Conservation (phyloP, 2,797 vertebrate genomes). For the Chloroceryle inda region DNA sequence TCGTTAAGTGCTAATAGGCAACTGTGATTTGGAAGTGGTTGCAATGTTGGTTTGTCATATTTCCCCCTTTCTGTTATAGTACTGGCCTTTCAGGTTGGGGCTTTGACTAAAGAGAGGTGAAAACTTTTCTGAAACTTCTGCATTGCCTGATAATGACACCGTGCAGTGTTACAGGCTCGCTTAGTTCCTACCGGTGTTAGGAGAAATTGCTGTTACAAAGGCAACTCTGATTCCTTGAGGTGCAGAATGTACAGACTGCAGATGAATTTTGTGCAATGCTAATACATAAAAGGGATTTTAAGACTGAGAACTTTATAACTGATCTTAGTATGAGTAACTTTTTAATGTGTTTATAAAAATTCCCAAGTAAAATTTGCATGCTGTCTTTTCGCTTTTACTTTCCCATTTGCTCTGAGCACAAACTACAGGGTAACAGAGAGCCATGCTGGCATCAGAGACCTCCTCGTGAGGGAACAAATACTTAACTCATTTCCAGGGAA, state of each 20-base stretch:
- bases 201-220: neutral
- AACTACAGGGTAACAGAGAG: neutral
- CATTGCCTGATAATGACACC: neutral
- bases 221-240: neutral
- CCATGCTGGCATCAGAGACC: neutral
- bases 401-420: neutral
- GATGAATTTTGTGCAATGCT: conserved; percentile 24
- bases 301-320: neutral
- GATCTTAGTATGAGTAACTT: neutral
- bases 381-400: neutral
- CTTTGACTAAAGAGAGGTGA: neutral
- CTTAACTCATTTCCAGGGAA: neutral
- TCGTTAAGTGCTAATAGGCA: neutral
- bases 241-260: neutral
- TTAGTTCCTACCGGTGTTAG: neutral
- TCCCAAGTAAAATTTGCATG: neutral
- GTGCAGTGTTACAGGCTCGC: neutral
- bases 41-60: neutral
- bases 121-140: neutral
- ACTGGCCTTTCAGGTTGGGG: neutral
- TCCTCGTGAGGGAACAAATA: neutral
- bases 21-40: neutral
- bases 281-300: conserved; percentile 44
- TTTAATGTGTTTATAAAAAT: neutral
- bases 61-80: neutral